Conservation (phyloP, 2,888 invertebrate genomes). For the Ophion slaviceki region DNA sequence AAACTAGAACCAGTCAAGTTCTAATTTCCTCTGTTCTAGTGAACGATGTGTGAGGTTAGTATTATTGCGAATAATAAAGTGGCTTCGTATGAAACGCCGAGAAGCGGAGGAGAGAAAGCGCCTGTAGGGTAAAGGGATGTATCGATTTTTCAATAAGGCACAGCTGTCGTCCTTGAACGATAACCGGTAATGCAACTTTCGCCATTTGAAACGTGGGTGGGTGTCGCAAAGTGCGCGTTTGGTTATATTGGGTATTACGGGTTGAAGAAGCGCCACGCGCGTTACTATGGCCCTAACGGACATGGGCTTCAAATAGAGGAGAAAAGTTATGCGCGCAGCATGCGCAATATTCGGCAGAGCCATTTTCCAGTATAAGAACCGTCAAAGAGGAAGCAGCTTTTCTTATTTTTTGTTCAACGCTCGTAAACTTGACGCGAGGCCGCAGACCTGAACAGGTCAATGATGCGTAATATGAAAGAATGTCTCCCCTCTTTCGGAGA, state of each 20-base stretch:
- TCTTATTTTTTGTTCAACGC: neutral
- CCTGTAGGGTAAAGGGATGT: conserved; percentile 9
- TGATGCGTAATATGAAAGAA: no score
- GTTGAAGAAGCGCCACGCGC: conserved; percentile 32
- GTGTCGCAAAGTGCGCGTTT: conserved; percentile 35
- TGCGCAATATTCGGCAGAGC: neutral
- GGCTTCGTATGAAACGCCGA: neutral
- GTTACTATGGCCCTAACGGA: neutral
- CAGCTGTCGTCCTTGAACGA: conserved; percentile 71
- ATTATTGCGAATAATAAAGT: neutral
- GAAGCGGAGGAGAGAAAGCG: neutral
- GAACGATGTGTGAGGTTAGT: neutral
- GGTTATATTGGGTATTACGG: conserved; percentile 33
- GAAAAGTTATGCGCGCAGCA: neutral
- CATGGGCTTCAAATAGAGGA: neutral
- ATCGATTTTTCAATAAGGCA: conserved; percentile 72
- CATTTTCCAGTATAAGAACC: neutral
- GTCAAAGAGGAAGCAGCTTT: neutral
- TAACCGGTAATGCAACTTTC: conserved; percentile 28
- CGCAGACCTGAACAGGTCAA: no score
- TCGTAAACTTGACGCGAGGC: neutral
- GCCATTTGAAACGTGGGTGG: conserved; percentile 12
- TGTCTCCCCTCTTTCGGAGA: no score
- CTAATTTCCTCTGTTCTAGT: neutral
- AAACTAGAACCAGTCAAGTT: no score